Evolutionary conservation across 2,113 vertebrate genomes (phyloP), one percentile per base, ranked within the genome.

Genomic region (Rissa tridactyla): DNA sequence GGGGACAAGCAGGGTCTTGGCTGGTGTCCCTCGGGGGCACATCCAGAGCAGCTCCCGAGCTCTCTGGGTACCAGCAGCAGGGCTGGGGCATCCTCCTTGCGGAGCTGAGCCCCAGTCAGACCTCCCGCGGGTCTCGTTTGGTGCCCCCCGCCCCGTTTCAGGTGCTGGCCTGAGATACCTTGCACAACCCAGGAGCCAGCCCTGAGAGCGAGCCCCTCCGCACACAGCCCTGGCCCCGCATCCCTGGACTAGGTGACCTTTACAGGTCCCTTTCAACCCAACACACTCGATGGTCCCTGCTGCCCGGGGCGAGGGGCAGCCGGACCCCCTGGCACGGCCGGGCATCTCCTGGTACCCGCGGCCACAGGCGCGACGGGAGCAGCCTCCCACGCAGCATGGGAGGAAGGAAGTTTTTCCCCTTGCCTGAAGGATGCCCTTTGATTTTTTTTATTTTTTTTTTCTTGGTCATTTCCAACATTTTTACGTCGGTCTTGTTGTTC

Each of bases 81-180:
- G 25, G 27, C 47, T 46, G 34, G 22, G 30, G 49, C 61, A n/a
- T 15, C 52, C 16, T 2, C 79, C 2, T 12, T 3, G 42, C 42
- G 6, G 52, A 38, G 42, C 52, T 15, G 16, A 38, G 29, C 34
- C 6, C 11, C 4, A 5, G 21, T 7, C 42, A 12, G 32, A 19
- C 49, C 15, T 10, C 4, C 38, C 10, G 8, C 4, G 4, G 40
- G 26, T 32, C 70, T 20, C 2, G 8, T 19, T n/a, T 7, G 3
- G 32, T 19, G 26, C 47, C 42, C 1, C 42, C 42, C 38, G 38
- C 42, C 42, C 1, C 1, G 2, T 22, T 38, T 13, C 0, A 6
- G 57, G 27, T 15, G 25, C 51, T 15, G 51, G 51, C 49, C 34
- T 14, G 17, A 18, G 61, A 4, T 51, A 10, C 36, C 19, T 11